phyloP scores from a whole-genome alignment of 2,888 invertebrate genomes.

The Temnothorax ravouxi region DNA sequence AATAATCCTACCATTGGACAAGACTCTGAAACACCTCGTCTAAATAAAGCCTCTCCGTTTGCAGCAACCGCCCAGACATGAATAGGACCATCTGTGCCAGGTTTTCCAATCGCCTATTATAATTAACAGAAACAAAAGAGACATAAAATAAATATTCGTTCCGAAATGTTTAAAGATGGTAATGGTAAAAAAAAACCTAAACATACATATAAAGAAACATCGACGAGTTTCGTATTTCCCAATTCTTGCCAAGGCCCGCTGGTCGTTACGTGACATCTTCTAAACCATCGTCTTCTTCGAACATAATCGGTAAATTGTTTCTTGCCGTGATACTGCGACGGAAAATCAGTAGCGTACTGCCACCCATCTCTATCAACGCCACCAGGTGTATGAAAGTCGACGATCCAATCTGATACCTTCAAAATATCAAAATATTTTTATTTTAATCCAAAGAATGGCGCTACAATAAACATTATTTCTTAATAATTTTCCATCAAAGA shows the following conservation, averaged over 20 bases:
- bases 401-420: conserved; percentile 95
- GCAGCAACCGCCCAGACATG: conserved; percentile 95
- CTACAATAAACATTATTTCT: neutral
- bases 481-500: neutral
- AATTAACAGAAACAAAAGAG: neutral
- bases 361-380: conserved; percentile 97
- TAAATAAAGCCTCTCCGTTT: conserved; percentile 94
- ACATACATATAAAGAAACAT: conserved; percentile 92
- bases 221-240: conserved; percentile 94
- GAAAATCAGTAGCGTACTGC: conserved; percentile 98
- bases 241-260: conserved; percentile 96
- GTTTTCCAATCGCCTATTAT: conserved; percentile 86
- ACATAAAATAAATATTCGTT: neutral
- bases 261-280: conserved; percentile 93
- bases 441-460: neutral
- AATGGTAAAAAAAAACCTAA: neutral
- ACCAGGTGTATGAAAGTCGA: conserved; percentile 96
- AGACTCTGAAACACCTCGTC: conserved; percentile 91
- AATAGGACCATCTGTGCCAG: conserved; percentile 86
- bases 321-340: conserved; percentile 94
- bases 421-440: neutral
- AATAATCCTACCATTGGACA: conserved; percentile 89
- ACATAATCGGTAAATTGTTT: conserved; percentile 97
- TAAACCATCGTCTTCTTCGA: conserved; percentile 93
- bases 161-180: conserved; percentile 7